Evolutionary conservation across 1,140 invertebrate genomes (phyloP).

Genomic region (Monochamus saltuarius): DNA sequence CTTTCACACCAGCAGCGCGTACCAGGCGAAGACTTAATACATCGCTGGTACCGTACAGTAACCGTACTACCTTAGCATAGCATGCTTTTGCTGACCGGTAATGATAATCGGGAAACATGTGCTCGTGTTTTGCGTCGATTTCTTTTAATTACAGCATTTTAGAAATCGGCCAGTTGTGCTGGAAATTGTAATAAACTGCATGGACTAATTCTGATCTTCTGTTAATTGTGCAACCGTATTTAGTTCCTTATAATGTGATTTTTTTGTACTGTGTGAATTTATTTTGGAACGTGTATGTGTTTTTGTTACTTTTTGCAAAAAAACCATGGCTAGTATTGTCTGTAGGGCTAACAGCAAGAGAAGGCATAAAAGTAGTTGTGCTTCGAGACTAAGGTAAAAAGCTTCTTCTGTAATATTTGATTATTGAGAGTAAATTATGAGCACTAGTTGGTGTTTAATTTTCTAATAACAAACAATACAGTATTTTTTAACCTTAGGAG

Average conservation of each 20-base stretch:
- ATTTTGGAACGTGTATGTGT: no score
- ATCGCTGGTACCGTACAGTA: slow-evolving; percentile 28
- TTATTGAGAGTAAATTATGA: no score
- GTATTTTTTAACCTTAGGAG: no score
- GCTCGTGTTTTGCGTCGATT: slow-evolving; percentile 2
- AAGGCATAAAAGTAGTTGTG: slow-evolving; percentile 11
- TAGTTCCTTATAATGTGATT: no score
- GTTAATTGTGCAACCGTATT: no score
- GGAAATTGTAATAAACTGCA: no score
- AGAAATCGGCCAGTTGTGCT: no score
- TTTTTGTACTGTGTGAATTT: no score
- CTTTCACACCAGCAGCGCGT: background rate
- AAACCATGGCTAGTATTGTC: slow-evolving; percentile 8
- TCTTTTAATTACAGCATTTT: slow-evolving; percentile 5
- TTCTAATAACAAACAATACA: no score
- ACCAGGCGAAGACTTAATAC: background rate
- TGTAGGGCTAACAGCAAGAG: slow-evolving; percentile 9
- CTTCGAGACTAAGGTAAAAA: slow-evolving; percentile 11
- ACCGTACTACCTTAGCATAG: slow-evolving; percentile 17
- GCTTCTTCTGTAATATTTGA: no score
- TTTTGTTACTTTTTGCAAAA: background rate
- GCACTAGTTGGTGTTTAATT: no score
- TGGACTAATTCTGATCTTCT: no score
- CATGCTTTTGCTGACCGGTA: background rate
- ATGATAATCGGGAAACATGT: slow-evolving; percentile 9